Base-by-base conservation (phyloP, 1,140 invertebrate species). In the Drosophila erecta region DNA sequence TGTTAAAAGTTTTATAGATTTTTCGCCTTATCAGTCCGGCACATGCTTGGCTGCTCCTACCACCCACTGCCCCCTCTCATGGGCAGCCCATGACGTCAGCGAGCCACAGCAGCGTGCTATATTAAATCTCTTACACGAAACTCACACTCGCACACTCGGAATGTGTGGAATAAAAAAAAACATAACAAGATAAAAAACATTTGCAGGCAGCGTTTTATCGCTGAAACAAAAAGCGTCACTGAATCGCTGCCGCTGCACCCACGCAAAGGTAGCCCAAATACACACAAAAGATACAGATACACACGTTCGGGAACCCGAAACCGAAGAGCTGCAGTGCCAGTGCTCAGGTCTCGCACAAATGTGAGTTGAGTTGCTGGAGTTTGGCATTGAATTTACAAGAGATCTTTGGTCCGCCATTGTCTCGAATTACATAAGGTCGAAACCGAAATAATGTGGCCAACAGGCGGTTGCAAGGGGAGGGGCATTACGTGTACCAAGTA, bases 41-140 rank as follows among this genome's bases (percentile, higher is more conserved):
- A 79, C 59, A 60, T 81, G 61, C 79, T 65, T 38, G 20, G 35
- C 35, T 64, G 58, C 53, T 37, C n/a, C 47, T 8, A 30, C 30
- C 30, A 10, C 30, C 24, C n/a, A 30, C 22, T 17, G 17, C 38
- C 41, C 12, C 37, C 37, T 4, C 6, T 33, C 51, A 53, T 43
- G 46, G 58, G 41, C 50, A 59, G 47, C 58, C 41, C 33, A 59
- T 85, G 81, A 85, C 81, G 83, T 85, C 69, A 85, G 79, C 79
- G 54, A 24, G 38, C 66, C 51, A 55, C 50, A 69, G 59, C 79
- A 60, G 71, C 58, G 72, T 46, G 73, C 60, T 81, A 62, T 86
- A 86, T 85, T 85, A 74, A 77, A 85, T 85, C 67, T 65, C 50
- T 80, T 73, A 61, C 51, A 74, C 56, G 79, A 61, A 54, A 30